Evolutionary conservation across 2,113 vertebrate species (phyloP).

Genomic region (Ammospiza nelsoni): DNA sequence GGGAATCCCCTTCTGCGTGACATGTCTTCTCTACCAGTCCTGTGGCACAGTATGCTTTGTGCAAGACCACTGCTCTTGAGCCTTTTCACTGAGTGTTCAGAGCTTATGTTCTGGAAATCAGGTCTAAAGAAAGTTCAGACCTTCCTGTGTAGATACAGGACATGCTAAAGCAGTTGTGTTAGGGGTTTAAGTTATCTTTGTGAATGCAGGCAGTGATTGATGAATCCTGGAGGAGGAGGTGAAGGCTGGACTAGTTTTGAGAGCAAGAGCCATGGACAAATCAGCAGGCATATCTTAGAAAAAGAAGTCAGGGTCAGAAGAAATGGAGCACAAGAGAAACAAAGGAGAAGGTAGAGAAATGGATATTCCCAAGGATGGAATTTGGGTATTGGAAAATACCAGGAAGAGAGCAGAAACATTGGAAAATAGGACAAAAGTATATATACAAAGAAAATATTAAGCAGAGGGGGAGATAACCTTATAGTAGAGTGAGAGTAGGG

Average conservation of each 20-base stretch:
- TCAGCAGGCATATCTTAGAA: neutral
- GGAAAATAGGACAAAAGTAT: neutral
- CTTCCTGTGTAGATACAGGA: neutral
- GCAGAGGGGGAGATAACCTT: neutral
- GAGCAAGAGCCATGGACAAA: neutral
- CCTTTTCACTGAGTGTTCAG: neutral
- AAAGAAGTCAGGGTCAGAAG: neutral
- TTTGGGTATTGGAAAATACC: neutral
- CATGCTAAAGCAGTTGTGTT: neutral
- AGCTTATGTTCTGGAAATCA: neutral
- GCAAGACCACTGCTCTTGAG: neutral
- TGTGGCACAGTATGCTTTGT: neutral
- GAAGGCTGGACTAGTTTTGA: neutral
- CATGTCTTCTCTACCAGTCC: neutral
- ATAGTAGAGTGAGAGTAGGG: neutral
- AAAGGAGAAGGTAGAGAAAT: neutral
- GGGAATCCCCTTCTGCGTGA: neutral
- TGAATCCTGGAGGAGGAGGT: neutral
- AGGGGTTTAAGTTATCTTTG: neutral
- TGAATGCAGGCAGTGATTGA: neutral
- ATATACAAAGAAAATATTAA: neutral
- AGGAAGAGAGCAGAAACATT: neutral
- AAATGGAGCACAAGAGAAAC: neutral
- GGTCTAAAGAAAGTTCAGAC: neutral
- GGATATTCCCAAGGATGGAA: neutral